These are phyloP conservation scores for Tympanuchus pallidicinctus DNA, from an alignment of 2,113 vertebrate genomes.

Conservation along the genomic window DNA sequence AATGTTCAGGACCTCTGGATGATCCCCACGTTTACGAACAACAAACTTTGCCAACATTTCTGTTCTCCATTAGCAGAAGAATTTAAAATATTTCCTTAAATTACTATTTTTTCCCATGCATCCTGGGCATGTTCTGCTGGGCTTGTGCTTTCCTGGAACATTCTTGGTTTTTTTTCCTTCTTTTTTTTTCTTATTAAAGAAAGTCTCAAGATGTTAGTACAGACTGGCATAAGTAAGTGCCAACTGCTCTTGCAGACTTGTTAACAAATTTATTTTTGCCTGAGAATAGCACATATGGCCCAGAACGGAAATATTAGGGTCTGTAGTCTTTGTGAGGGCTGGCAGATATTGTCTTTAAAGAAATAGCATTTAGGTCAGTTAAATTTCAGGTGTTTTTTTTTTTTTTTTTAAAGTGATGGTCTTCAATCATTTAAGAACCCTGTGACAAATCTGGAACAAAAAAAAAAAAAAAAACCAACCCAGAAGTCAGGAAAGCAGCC, in stretches of 20 bases:
- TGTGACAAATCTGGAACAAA: background rate
- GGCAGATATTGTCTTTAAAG: slow-evolving; percentile 73
- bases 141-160: background rate
- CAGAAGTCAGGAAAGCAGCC: background rate
- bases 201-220: slow-evolving; percentile 80
- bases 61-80: slow-evolving; percentile 59
- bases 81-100: slow-evolving; percentile 36
- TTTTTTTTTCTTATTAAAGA: slow-evolving; percentile 49
- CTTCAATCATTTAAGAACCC: slow-evolving; percentile 4
- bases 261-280: slow-evolving; percentile 79
- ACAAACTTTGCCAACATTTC: slow-evolving; percentile 68
- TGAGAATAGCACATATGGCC: slow-evolving; percentile 79
- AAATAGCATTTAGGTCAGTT: background rate
- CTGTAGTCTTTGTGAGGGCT: slow-evolving; percentile 75
- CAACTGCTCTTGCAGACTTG: slow-evolving; percentile 79
- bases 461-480: background rate
- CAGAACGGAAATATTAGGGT: slow-evolving; percentile 78
- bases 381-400: background rate
- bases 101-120: slow-evolving; percentile 9
- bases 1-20: slow-evolving; percentile 68
- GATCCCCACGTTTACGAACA: slow-evolving; percentile 39
- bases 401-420: background rate
- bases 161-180: background rate
- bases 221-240: slow-evolving; percentile 76
- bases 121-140: background rate